These are phyloP conservation scores for Disparrhopalites patrizii DNA, from an alignment of 2,888 invertebrate genomes.

Conservation along the genomic window DNA sequence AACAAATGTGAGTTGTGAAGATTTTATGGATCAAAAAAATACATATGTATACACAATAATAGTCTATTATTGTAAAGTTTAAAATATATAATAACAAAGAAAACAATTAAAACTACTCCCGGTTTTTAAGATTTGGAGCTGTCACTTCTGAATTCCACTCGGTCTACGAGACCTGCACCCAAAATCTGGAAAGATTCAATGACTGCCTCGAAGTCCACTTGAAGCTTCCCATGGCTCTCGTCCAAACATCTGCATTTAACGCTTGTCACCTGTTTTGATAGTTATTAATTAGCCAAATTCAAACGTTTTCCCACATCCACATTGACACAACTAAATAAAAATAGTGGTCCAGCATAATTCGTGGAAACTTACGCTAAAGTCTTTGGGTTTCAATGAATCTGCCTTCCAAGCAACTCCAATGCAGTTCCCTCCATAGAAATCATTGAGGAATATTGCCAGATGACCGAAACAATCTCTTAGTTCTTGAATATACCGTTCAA, in stretches of 20 bases:
- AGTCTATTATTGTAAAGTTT: too few species aligned
- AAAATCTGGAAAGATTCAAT: constrained; percentile 67
- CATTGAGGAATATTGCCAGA: constrained; percentile 82
- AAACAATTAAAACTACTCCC: too few species aligned
- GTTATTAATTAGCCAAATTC: constrained; percentile 47
- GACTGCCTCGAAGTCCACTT: constrained; percentile 63
- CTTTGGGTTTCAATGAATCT: constrained; percentile 57
- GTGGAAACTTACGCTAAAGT: constrained; percentile 67
- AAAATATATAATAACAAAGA: too few species aligned
- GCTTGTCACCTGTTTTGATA: constrained; percentile 55
- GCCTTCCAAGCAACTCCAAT: constrained; percentile 84
- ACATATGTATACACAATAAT: too few species aligned
- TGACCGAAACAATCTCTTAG: constrained; percentile 70
- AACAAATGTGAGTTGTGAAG: too few species aligned
- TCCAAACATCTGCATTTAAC: constrained; percentile 58
- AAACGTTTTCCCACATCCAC: constrained; percentile 5
- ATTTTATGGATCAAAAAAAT: too few species aligned
- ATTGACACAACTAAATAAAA: too few species aligned
- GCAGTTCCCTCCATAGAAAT: constrained; percentile 77
- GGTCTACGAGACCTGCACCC: constrained; percentile 63
- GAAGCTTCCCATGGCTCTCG: constrained; percentile 52
- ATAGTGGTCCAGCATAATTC: too few species aligned
- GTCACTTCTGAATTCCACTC: constrained; percentile 52
- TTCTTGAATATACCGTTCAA: constrained; percentile 66
- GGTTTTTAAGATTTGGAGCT: constrained; percentile 12